Evolutionary conservation across 1,140 invertebrate species (phyloP), one percentile per base, ranked within the genome.

Genomic region (Parapsyche elsis): DNA sequence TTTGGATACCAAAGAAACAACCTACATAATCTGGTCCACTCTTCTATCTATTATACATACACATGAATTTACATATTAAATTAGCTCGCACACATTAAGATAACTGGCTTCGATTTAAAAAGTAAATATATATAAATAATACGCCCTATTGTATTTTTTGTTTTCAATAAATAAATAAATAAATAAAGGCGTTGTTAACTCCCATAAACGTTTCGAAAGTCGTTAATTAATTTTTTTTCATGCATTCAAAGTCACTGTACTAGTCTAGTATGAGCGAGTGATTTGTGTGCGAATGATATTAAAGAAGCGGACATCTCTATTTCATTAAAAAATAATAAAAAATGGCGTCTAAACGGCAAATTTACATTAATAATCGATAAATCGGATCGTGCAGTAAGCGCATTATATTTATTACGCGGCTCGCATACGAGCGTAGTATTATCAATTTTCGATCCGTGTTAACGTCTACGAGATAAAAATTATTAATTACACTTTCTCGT

Each of bases 131-230:
- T 26, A 67, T 23, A 26, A 19, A 67, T 24, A 67, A 67, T 23
- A 26, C 71, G 38, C 71, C 71, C 71, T 38, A 46, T 73, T 73
- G 71, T 46, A 38, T 73, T 67, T 61, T 67, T 67, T 67, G 30
- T 38, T 38, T 38, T 38, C 30, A 38, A 38, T 38, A 38, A 38
- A 38, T 38, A 71, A 38, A 38, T 38, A 38, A 38, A 38, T 38
- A 71, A 71, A 71, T 71, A 71, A 9, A 71, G 67, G 67, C 67
- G 67, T 71, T 21, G 53, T 57, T 61, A 61, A 61, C 57, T 61
- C 57, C 57, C 57, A 61, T 61, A 61, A 61, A 61, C 10, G 57
- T 21, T 61, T 19, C 57, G 57, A 61, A 61, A 61, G 57, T 61
- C 57, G 57, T 61, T 61, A 61, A 61, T 61, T 19, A 19, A 19